Conservation (phyloP, 2,113 vertebrate species). For the Thymallus thymallus region DNA sequence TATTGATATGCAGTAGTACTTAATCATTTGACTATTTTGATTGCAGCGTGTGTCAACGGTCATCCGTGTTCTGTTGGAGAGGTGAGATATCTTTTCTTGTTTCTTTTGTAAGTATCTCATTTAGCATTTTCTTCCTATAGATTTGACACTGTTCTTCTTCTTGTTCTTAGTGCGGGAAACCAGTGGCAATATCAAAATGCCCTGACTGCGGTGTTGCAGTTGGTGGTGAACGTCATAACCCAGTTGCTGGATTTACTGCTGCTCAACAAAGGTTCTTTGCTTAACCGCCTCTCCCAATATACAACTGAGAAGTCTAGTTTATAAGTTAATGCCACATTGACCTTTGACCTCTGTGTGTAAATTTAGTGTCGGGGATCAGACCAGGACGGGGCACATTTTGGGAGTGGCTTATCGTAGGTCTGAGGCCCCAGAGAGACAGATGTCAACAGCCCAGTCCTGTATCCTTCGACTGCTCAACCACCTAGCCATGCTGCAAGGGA, state of each 20-base stretch:
- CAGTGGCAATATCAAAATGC: conserved; percentile 2
- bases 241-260: conserved; percentile 45
- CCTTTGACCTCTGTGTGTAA: neutral
- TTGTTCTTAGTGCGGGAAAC: conserved; percentile 62
- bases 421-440: conserved; percentile 67
- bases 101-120: neutral
- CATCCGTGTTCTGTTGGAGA: conserved; percentile 58
- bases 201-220: conserved; percentile 46
- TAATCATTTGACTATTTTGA: neutral
- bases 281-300: neutral
- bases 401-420: conserved; percentile 47
- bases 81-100: conserved; percentile 45
- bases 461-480: conserved; percentile 68
- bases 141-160: conserved; percentile 4
- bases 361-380: conserved; percentile 40
- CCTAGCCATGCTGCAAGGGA: conserved; percentile 71
- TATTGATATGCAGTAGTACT: neutral
- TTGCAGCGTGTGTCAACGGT: conserved; percentile 62
- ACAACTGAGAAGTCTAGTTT: neutral
- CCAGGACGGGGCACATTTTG: conserved; percentile 63
- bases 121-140: neutral
- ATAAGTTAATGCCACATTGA: neutral
- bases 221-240: conserved; percentile 20
- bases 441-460: conserved; percentile 51
- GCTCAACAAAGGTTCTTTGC: neutral